Conservation (phyloP, 2,797 vertebrate genomes). For the Onychomys leucogaster region DNA sequence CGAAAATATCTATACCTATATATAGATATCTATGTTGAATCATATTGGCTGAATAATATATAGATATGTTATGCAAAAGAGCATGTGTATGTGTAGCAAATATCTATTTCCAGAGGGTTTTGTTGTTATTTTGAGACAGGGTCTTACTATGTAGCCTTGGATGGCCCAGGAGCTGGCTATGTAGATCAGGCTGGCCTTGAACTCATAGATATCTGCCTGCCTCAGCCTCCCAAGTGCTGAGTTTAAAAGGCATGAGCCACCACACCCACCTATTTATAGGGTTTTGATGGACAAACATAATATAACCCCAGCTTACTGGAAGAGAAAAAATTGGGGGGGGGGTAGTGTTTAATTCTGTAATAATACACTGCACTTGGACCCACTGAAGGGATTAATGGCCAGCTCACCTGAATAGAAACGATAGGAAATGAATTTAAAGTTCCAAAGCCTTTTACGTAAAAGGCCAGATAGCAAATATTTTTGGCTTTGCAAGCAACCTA, state of each 20-base stretch:
- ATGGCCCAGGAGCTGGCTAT: neutral
- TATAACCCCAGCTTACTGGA: neutral
- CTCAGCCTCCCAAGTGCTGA: neutral
- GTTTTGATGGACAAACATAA: neutral
- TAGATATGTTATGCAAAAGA: neutral
- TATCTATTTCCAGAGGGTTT: neutral
- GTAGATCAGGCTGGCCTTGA: neutral
- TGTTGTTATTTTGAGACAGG: neutral
- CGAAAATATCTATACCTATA: neutral
- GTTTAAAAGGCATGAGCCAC: neutral
- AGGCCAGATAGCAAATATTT: neutral
- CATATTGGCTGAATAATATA: conserved; percentile 1
- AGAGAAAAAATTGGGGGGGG: neutral
- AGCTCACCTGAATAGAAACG: neutral
- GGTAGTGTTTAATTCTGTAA: neutral
- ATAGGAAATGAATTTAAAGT: conserved; percentile 13
- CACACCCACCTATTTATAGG: neutral
- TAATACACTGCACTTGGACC: neutral
- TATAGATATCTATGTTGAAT: conserved; percentile 18
- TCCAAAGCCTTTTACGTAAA: conserved; percentile 23
- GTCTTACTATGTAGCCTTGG: neutral
- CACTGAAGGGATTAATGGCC: conserved; percentile 2
- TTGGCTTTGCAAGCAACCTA: neutral
- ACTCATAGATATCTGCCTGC: neutral
- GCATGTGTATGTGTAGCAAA: neutral